Conservation (phyloP, 2,888 invertebrate species). For the Gnatocerus cornutus region DNA sequence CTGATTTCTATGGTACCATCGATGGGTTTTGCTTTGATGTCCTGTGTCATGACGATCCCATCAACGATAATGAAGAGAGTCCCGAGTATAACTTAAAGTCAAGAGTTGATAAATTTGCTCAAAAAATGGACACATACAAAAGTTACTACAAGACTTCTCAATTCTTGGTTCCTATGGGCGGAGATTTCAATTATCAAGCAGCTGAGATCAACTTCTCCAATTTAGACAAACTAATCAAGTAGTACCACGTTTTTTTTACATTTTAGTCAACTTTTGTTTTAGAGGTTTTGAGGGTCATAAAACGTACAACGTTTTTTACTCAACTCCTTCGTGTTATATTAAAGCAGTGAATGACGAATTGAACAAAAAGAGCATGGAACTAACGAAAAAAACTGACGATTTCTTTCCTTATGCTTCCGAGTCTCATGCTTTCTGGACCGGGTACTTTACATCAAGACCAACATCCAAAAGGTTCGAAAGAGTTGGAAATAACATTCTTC, state of each 20-base stretch:
- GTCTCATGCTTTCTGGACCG: conserved; percentile 92
- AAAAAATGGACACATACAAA: conserved; percentile 64
- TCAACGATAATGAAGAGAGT: conserved; percentile 74
- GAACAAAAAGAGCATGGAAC: conserved; percentile 71
- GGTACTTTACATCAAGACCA: conserved; percentile 89
- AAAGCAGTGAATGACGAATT: conserved; percentile 81
- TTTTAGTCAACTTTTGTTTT: conserved; percentile 21
- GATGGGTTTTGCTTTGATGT: conserved; percentile 77
- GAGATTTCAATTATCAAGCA: conserved; percentile 78
- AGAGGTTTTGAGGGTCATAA: conserved; percentile 66
- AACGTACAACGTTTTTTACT: conserved; percentile 83
- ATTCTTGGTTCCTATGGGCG: conserved; percentile 79
- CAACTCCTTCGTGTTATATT: conserved; percentile 88
- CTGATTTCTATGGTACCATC: conserved; percentile 74
- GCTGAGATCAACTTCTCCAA: conserved; percentile 76
- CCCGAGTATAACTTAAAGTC: conserved; percentile 74
- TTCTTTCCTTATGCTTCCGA: conserved; percentile 93
- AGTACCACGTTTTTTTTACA: not conserved
- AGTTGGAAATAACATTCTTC: conserved; percentile 81
- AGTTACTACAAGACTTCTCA: conserved; percentile 73
- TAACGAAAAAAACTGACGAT: conserved; percentile 86
- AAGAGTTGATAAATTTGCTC: conserved; percentile 64
- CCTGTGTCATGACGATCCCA: conserved; percentile 69
- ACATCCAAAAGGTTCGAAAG: conserved; percentile 85
- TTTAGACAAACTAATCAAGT: conserved; percentile 74